Base-by-base conservation (phyloP, 2,888 invertebrate species). In the Entomobrya multifasciata region DNA sequence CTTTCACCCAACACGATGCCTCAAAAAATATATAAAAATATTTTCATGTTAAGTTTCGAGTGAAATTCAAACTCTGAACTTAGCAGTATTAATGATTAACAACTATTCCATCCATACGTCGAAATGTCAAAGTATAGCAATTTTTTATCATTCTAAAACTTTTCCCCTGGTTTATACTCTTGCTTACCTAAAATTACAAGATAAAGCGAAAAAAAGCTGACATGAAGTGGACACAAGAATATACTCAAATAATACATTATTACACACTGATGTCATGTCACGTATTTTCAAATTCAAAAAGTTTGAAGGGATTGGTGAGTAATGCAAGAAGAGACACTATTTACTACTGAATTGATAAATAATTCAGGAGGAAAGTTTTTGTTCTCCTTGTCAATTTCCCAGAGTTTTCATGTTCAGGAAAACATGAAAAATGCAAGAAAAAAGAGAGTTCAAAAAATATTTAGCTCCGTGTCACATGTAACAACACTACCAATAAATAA, bases 401-500 rank as follows among this genome's bases (percentile, higher is more conserved):
- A 76, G 44, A 41, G 22, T 67, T 83, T 84, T 77, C 84, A 57
- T 84, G 84, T 84, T 85, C 60, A 27, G 70, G 44, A 49, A 55
- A 25, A 49, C 52, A 85, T 85, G 41, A 85, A 85, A 85, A 85
- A 85, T 85, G 70, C 70, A 85, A 25, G n/a, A n/a, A n/a, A n/a
- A n/a, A 72, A 20, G 47, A 15, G 44, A 27, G 25, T 84, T 82
- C 82, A 72, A 17, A 27, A 77, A 13, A 57, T 60, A 70, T 44
- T 15, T 60, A 60, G 57, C 57, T 77, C 20, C 17, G 30, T n/a
- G n/a, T n/a, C n/a, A n/a, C n/a, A 30, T 76, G 74, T 11, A 25
- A 27, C 55, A 52, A 76, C 36, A 36, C 11, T 3, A 22, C 22
- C 41, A 72, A 30, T n/a, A 74, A 15, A 62, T 30, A 62, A 74